Conservation (phyloP, 2,888 invertebrate species). For the Sphaeridia pumilis region DNA sequence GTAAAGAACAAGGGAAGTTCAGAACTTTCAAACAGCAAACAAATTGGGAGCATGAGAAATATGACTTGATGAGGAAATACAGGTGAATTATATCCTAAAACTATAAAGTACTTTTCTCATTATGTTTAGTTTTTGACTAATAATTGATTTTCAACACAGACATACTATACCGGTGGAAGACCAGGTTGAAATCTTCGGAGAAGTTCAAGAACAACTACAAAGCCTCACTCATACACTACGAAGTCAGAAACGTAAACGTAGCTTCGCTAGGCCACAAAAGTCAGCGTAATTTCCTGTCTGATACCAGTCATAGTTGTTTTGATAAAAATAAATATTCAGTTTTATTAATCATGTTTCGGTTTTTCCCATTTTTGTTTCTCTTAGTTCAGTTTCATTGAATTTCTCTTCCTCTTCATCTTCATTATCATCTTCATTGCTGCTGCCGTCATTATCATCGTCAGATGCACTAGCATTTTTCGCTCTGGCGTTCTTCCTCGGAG, state of each 20-base stretch:
- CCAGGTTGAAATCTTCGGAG: slow-evolving; percentile 69
- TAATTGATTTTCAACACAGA: slow-evolving; percentile 43
- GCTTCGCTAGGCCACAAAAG: slow-evolving; percentile 50
- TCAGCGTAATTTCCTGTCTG: slow-evolving; percentile 46
- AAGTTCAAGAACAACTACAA: slow-evolving; percentile 64
- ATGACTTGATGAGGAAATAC: slow-evolving; percentile 87
- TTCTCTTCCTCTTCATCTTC: background rate
- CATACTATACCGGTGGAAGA: slow-evolving; percentile 78
- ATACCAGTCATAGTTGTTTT: background rate
- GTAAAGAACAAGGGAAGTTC: slow-evolving; percentile 34
- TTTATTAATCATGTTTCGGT: no score
- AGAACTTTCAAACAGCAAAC: slow-evolving; percentile 38
- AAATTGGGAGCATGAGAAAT: slow-evolving; percentile 65
- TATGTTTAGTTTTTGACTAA: slow-evolving; percentile 6
- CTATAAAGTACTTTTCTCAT: background rate
- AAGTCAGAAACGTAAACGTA: slow-evolving; percentile 51
- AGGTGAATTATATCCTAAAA: slow-evolving; percentile 44
- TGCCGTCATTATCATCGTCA: slow-evolving; percentile 6
- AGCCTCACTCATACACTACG: slow-evolving; percentile 55
- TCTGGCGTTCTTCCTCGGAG: slow-evolving; percentile 59
- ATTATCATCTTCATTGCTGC: background rate
- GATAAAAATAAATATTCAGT: no score
- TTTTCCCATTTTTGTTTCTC: no score
- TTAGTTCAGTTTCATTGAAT: no score
- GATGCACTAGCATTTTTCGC: slow-evolving; percentile 17